These are phyloP conservation scores for Oikopleura vanhoeffeni DNA, from an alignment of 23 tunicate genomes.

Conservation along the genomic window DNA sequence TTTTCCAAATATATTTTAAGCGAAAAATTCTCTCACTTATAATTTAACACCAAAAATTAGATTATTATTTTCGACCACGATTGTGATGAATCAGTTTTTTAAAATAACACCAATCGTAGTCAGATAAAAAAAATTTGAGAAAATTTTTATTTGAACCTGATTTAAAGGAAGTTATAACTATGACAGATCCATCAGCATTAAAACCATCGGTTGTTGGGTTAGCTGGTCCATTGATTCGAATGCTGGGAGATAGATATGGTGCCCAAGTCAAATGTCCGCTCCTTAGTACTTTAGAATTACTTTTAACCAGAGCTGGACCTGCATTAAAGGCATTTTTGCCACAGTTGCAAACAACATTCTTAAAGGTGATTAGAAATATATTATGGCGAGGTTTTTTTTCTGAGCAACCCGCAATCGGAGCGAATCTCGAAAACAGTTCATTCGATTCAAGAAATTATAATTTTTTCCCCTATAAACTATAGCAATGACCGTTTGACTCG, in stretches of 20 bases:
- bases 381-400: neutral
- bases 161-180: neutral
- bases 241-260: conserved; percentile 71
- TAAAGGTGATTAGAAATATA: conserved; percentile 20
- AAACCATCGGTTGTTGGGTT: neutral
- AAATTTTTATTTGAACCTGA: neutral
- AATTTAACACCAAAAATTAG: no score
- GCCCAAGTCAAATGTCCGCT: conserved; percentile 50
- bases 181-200: neutral
- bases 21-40: no score
- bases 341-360: conserved; percentile 82
- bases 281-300: conserved; percentile 31
- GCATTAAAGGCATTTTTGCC: conserved; percentile 77
- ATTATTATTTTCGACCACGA: no score
- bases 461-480: no score
- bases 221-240: conserved; percentile 76
- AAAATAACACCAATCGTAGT: no score
- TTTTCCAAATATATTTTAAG: no score
- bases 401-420: no score
- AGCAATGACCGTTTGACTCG: no score
- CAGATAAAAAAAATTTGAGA: neutral
- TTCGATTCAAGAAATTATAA: no score
- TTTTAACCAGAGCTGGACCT: conserved; percentile 44
- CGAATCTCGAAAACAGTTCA: no score
- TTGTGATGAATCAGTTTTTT: no score